Base-by-base conservation (phyloP, 2,797 vertebrate species). In the Eptatretus atami region DNA sequence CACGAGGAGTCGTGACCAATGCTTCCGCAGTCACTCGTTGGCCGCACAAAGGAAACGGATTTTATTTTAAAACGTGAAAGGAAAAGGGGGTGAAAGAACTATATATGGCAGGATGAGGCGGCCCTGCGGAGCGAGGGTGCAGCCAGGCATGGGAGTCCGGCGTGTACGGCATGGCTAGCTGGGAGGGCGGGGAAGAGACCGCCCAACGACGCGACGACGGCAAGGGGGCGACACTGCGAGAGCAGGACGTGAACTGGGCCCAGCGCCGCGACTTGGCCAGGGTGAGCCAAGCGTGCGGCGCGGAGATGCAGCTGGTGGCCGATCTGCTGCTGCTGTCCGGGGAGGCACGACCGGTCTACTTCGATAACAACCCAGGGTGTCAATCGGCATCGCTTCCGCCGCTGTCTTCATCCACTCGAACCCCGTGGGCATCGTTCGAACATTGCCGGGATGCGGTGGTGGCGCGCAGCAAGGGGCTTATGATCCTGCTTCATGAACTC, bases 221-320 rank as follows among this genome's bases (percentile, higher is more conserved):
- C 53, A 1, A n/a, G 19, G 70, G 70, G 53, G 71, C 57, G 67
- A 67, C 66, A 64, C 66, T 65, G 68, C 68, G 67, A 66, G 70
- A 67, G 64, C 60, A 66, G 65, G 66, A 66, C 54, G 64, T 64
- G 15, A 67, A 66, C 53, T 52, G 66, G 44, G 68, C 66, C 77
- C 81, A 86, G 72, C 79, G 86, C 69, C 88, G 82, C 74, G 81
- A 83, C 67, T 83, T 98, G 65, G 75, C 79, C 66, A 80, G 81
- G 8, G 67, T 84, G 67, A 95, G 86, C 64, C 88, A 98, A 70
- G 74, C 81, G 53, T 94, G 88, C 74, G 94, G 95, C 73, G 76
- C 76, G 76, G 87, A 85, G 77, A 93, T 98, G 84, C 92, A 98
- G 80, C 81, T 96, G 77, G 92, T 94, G 75, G 92, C 92, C 0